Evolutionary conservation across 1,140 invertebrate genomes (phyloP).

Genomic region (Drosophila varians): DNA sequence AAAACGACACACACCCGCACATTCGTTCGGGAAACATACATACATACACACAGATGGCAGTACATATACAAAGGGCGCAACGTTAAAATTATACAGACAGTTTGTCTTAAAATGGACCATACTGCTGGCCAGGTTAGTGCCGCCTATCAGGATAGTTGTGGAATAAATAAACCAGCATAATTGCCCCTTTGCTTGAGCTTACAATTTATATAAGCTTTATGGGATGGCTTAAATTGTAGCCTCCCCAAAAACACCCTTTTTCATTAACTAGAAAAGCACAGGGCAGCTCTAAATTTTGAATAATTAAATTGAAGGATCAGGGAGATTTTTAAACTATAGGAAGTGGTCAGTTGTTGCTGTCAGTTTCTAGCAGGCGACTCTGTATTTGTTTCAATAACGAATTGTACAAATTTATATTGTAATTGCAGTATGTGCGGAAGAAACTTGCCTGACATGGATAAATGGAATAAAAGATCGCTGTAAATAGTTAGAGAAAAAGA

Average conservation of each 20-base stretch:
- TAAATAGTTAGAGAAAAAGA: constrained; percentile 41
- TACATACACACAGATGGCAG: constrained; percentile 44
- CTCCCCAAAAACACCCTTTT: neutral
- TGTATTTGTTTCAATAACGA: neutral
- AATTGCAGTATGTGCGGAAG: constrained; percentile 46
- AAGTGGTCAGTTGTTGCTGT: no score
- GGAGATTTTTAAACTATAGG: neutral
- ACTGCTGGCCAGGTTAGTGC: constrained; percentile 52
- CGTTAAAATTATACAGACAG: constrained; percentile 55
- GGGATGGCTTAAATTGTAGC: neutral
- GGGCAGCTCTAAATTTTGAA: neutral
- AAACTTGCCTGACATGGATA: constrained; percentile 56
- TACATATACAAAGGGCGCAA: constrained; percentile 60
- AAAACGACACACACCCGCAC: constrained; percentile 4
- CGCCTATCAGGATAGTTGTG: constrained; percentile 11
- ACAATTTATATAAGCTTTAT: neutral
- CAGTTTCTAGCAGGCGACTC: no score
- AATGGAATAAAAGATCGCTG: constrained; percentile 31
- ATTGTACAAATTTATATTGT: neutral
- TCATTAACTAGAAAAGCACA: neutral
- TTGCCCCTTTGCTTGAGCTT: neutral
- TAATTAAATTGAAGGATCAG: neutral
- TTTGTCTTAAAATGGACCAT: constrained; percentile 53
- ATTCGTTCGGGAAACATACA: neutral
- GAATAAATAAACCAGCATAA: neutral